These are phyloP conservation scores for Gymnosoma rotundatum DNA, from an alignment of 2,888 invertebrate genomes.

Conservation along the genomic window DNA sequence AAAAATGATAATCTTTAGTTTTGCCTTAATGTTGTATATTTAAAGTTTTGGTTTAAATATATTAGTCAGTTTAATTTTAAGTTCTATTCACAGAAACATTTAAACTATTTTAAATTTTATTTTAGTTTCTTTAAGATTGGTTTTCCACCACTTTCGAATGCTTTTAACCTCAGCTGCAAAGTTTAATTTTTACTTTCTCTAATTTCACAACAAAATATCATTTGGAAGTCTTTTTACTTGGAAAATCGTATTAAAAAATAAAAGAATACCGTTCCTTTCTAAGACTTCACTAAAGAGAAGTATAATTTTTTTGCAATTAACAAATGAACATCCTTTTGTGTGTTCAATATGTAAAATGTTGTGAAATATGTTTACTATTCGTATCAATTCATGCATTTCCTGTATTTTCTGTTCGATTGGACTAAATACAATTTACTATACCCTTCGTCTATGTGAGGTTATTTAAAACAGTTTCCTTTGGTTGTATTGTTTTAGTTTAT, in stretches of 20 bases:
- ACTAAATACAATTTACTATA: neutral
- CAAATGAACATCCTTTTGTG: conserved; percentile 8
- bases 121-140: neutral
- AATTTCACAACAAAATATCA: neutral
- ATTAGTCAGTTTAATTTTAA: too few species aligned
- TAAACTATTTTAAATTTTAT: neutral
- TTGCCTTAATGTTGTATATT: too few species aligned
- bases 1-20: too few species aligned
- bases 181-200: neutral
- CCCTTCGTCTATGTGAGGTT: neutral
- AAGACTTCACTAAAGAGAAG: conserved; percentile 2
- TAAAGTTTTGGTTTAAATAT: too few species aligned
- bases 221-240: neutral
- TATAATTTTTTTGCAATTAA: neutral
- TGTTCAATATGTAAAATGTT: conserved; percentile 17
- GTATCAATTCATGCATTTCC: conserved; percentile 8
- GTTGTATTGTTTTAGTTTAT: conserved; percentile 37
- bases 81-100: too few species aligned
- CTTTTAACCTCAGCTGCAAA: neutral
- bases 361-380: conserved; percentile 26
- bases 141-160: neutral
- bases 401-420: conserved; percentile 16
- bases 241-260: neutral
- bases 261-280: neutral
- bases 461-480: conserved; percentile 20